Conservation (phyloP, 2,113 vertebrate genomes). For the Onychostoma macrolepis region DNA sequence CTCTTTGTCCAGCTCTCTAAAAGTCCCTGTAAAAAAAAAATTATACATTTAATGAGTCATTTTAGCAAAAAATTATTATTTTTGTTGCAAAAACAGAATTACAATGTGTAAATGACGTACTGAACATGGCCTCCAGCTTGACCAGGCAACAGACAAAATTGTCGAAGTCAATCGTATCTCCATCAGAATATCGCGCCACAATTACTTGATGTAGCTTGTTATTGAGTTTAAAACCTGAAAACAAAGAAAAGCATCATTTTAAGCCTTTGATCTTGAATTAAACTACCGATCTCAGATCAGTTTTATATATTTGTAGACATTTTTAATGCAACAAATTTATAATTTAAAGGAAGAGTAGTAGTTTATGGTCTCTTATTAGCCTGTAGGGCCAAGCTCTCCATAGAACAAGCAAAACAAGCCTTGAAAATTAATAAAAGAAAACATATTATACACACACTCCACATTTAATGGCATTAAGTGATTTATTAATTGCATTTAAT, state of each 20-base stretch:
- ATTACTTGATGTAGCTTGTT: constrained; percentile 83
- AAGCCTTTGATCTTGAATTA: background rate
- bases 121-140: constrained; percentile 87
- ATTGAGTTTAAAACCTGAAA: constrained; percentile 83
- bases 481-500: background rate
- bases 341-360: background rate
- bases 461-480: background rate
- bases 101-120: constrained; percentile 63
- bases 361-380: background rate
- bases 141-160: constrained; percentile 84
- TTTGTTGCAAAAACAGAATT: too few species aligned
- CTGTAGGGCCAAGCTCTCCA: background rate
- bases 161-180: constrained; percentile 77
- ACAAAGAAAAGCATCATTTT: background rate
- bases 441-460: background rate
- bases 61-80: background rate
- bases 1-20: constrained; percentile 77
- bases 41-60: too few species aligned
- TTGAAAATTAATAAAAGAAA: background rate
- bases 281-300: background rate
- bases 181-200: constrained; percentile 82
- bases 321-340: background rate
- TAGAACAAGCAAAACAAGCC: background rate
- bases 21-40: too few species aligned
- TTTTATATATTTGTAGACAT: too few species aligned